phyloP scores from a whole-genome alignment of 2,797 vertebrate genomes.

The Paratrypauchen microcephalus region DNA sequence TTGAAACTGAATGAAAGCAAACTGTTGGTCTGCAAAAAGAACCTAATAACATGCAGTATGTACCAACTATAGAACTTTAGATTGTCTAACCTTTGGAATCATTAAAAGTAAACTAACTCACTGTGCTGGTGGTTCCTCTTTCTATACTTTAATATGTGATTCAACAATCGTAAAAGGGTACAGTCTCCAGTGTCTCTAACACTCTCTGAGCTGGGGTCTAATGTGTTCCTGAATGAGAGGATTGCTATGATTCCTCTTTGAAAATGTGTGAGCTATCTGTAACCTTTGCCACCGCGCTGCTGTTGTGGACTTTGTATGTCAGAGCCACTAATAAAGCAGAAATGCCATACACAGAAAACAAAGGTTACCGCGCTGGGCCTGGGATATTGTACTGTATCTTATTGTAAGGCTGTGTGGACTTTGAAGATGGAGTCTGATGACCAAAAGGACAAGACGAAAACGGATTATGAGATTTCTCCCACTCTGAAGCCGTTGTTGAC shows the following conservation, averaged over 20 bases:
- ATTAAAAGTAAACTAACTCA: background rate
- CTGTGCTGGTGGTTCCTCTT: background rate
- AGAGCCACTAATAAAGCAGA: conserved; percentile 36
- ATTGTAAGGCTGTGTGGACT: conserved; percentile 8
- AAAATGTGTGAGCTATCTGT: conserved; percentile 7
- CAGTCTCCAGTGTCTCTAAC: background rate
- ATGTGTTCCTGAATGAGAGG: background rate
- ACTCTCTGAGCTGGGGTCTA: background rate
- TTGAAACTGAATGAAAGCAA: too few relatives aligned
- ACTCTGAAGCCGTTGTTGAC: conserved; percentile 1
- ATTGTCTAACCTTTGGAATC: background rate
- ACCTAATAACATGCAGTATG: too few relatives aligned
- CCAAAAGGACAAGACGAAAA: background rate
- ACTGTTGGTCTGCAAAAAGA: too few relatives aligned
- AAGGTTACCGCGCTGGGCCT: conserved; percentile 19
- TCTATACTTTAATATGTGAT: background rate
- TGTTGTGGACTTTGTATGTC: conserved; percentile 6
- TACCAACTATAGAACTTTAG: too few relatives aligned
- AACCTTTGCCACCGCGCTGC: conserved; percentile 13
- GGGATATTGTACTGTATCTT: conserved; percentile 17
- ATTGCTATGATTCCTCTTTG: conserved; percentile 1
- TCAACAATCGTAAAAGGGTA: background rate
- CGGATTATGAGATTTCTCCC: conserved; percentile 7
- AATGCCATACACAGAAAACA: conserved; percentile 33
- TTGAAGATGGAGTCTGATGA: conserved; percentile 5